Evolutionary conservation across 2,888 invertebrate species (phyloP), one percentile per base, ranked within the genome.

Genomic region (Cataglyphis albicans): DNA sequence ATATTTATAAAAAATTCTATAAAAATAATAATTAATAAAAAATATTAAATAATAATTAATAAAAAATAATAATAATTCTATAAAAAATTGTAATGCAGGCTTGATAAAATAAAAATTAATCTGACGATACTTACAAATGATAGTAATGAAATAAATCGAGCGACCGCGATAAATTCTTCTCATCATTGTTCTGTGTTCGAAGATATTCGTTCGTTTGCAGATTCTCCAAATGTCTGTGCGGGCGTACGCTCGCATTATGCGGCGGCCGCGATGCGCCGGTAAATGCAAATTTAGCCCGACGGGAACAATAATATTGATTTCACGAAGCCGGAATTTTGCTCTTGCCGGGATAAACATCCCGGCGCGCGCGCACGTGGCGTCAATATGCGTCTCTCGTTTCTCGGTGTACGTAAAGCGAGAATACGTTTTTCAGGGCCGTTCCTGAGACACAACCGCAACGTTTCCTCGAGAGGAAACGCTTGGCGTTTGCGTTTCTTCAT

Each of bases 291-390:
- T 92, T 93, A 93, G 92, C 91, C 89, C 85, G 81, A 82, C 84
- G 86, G 89, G 91, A 93, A 93, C 92, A 93, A 93, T 93, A 93
- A 93, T 93, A 93, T 93, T 93, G 93, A 93, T 92, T 92, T 90
- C 91, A 89, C 81, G 88, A 90, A 91, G 91, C 85, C 87, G 91
- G 92, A 92, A 92, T 93, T 93, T 92, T 89, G 90, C 88, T 92
- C 90, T 92, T 91, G 89, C 84, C 87, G 86, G 85, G 91, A 88
- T 94, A 94, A 94, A 94, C 94, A 94, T 91, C 91, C 92, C 91
- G 90, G 76, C 68, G 72, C 78, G 70, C 87, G 87, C 90, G 91
- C 93, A 94, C 93, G 92, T 94, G 94, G 92, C 89, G 91, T 89
- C 93, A 93, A 91, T 93, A 91, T 93, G 93, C 89, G 91, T 78